Base-by-base conservation (phyloP, 2,113 vertebrate genomes). In the Alouatta palliata region DNA sequence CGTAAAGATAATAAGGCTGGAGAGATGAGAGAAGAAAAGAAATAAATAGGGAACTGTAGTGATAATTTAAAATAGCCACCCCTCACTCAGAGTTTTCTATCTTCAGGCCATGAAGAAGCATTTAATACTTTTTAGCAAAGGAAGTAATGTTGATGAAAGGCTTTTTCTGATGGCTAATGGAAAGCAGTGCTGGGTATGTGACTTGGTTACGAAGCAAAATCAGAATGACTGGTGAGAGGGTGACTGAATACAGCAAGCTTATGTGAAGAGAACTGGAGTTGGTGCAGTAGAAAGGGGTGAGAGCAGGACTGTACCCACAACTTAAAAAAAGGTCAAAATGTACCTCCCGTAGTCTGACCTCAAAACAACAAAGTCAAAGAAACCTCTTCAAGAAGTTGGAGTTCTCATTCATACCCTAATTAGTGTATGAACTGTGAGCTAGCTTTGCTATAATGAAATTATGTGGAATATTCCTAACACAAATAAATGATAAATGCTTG, bases 61-160 rank as follows among this genome's bases (percentile, higher is more conserved):
- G 70, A 77, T 37, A 90, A 94, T 89, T 90, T 87, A 81, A 89
- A 95, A 73, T 68, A 81, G 68, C 77, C 71, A 73, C 84, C 85
- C 86, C n/a, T 58, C 66, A 93, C 56, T 94, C 82, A 79, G 64
- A 19, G 75, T 82, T 90, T 87, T 95, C 80, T 85, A 75, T 77
- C 71, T 94, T 84, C 61, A 92, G 73, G 81, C 73, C 81, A 85
- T 89, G 81, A 95, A 94, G 45, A 81, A 37, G 87, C 73, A 95
- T 93, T 96, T 91, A 93, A 97, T 90, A 91, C 66, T 32, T 71
- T 96, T 96, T 79, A 82, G 90, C 80, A 95, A 64, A 91, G 97
- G 94, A 96, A 95, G 87, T 92, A 90, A 93, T 19, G 61, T 30
- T 54, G 87, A 94, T 54, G 70, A 96, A 97, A 96, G 95, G 79